These are phyloP conservation scores for Hydractinia symbiolongicarpus DNA, from an alignment of 30 jellyfish, hydroid and myxozoan genomes.

Conservation along the genomic window DNA sequence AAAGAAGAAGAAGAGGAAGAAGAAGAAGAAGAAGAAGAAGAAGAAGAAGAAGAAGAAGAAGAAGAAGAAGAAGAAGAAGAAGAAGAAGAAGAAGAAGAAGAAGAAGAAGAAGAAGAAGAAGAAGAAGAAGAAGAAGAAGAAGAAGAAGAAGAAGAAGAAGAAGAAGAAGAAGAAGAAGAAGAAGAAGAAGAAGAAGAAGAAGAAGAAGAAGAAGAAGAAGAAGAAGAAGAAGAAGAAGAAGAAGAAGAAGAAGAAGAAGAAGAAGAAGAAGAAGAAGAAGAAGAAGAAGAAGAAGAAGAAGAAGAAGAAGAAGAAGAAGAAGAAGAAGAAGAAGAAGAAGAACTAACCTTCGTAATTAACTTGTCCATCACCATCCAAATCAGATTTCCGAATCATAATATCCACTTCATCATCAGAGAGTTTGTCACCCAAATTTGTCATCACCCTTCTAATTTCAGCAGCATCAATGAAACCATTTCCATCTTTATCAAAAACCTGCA, in stretches of 20 bases:
- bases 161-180: not conserved
- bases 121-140: not conserved
- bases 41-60: not conserved
- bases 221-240: not conserved
- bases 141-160: not conserved
- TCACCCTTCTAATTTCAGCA: constrained; percentile 71
- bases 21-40: not conserved
- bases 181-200: not conserved
- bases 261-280: too few relatives aligned
- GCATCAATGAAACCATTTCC: constrained; percentile 91
- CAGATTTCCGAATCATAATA: constrained; percentile 86
- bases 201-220: not conserved
- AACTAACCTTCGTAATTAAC: constrained; percentile 77
- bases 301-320: not conserved
- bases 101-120: too few relatives aligned
- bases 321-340: not conserved
- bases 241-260: too few relatives aligned
- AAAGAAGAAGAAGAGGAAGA: too few relatives aligned
- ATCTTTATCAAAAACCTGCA: constrained; percentile 59
- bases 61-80: not conserved
- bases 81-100: not conserved
- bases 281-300: not conserved
- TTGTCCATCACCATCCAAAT: constrained; percentile 91
- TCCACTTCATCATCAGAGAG: constrained; percentile 81
- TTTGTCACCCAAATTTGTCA: constrained; percentile 90